These are phyloP conservation scores for Danio kyathit DNA, from an alignment of 2,797 vertebrate genomes.

Conservation along the genomic window DNA sequence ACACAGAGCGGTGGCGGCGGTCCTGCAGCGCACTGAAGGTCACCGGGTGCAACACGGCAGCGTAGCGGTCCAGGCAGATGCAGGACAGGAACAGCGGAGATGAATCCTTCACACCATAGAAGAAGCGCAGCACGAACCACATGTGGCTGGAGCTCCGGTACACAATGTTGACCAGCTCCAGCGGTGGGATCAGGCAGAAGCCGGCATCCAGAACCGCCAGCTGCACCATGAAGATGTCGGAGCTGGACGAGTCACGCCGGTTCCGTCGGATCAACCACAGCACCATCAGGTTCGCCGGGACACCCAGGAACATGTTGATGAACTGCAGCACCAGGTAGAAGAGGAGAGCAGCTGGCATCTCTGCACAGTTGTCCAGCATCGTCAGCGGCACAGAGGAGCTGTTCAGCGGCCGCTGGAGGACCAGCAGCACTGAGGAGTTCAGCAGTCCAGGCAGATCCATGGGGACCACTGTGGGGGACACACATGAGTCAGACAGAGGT, in stretches of 20 bases:
- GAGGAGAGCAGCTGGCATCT: constrained; percentile 70
- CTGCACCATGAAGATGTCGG: constrained; percentile 79
- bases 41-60: constrained; percentile 81
- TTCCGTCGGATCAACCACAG: constrained; percentile 80
- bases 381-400: constrained; percentile 46
- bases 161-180: constrained; percentile 76
- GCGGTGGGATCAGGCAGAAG: constrained; percentile 78
- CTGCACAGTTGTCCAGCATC: constrained; percentile 64
- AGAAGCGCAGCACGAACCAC: constrained; percentile 77
- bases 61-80: constrained; percentile 83
- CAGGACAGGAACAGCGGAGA: constrained; percentile 80
- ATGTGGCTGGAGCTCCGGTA: constrained; percentile 68
- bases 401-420: constrained; percentile 65
- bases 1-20: constrained; percentile 65
- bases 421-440: constrained; percentile 67
- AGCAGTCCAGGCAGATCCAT: no score
- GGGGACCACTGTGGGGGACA: no score
- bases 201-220: constrained; percentile 76
- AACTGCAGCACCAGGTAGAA: constrained; percentile 79
- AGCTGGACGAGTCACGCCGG: constrained; percentile 76
- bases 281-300: constrained; percentile 80
- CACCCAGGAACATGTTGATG: constrained; percentile 81
- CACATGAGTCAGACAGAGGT: no score
- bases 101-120: constrained; percentile 79
- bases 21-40: constrained; percentile 79